These are phyloP conservation scores for Drosophila fungiperda DNA, from an alignment of 2,888 invertebrate genomes.

Conservation along the genomic window DNA sequence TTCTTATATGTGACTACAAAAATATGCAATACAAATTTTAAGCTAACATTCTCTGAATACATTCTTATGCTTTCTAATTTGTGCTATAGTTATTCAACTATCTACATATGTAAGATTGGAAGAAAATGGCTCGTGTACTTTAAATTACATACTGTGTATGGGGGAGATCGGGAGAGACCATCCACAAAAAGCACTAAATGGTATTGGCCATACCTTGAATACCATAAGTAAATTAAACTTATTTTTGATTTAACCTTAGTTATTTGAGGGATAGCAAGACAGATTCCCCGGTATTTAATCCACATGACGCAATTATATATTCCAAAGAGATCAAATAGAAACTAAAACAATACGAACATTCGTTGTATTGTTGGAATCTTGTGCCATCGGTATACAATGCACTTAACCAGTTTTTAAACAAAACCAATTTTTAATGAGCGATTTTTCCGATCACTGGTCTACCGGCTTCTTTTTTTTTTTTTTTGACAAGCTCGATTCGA, in stretches of 20 bases:
- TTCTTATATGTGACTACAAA: neutral
- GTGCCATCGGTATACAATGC: slow-evolving; percentile 12
- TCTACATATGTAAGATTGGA: neutral
- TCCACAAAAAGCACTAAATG: neutral
- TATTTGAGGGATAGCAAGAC: neutral
- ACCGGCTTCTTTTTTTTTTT: neutral
- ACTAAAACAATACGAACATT: neutral
- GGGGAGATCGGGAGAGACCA: neutral
- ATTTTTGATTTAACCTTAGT: neutral
- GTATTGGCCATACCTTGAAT: neutral
- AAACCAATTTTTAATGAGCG: neutral
- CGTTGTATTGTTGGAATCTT: neutral
- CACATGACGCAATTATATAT: neutral
- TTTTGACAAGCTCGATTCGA: slow-evolving; percentile 26
- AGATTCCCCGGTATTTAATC: neutral
- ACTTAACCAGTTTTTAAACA: neutral
- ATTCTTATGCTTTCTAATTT: neutral
- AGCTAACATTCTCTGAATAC: neutral
- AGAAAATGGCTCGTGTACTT: neutral
- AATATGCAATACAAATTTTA: slow-evolving; percentile 4
- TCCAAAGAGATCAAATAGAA: neutral
- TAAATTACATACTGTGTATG: neutral
- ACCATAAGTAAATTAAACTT: neutral
- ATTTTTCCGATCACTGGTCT: slow-evolving; percentile 5
- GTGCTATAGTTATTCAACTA: neutral